Base-by-base conservation (phyloP, 2,888 invertebrate species). In the Gordius sp. region DNA sequence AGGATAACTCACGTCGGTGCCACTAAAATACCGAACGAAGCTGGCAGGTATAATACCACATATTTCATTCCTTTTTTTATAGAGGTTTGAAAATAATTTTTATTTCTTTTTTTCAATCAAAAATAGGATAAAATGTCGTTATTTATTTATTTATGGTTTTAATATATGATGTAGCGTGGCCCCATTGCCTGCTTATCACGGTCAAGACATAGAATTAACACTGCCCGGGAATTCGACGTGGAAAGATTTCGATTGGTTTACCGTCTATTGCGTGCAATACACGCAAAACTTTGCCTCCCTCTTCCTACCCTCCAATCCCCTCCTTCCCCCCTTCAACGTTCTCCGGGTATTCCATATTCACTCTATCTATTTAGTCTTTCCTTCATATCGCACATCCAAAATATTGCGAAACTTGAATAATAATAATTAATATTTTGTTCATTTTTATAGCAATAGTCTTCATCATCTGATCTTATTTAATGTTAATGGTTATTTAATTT, bases 281-380 rank as follows among this genome's bases (percentile, higher is more conserved):
- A 47, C 47, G 4, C 47, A 47, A 47, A 47, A 47, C 20, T 47
- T 47, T 47, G 47, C 47, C 20, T 47, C 47, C 47, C n/a, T 47
- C 20, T 47, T 47, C 20, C 20, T 47, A 47, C 47, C 47, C 47
- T 13, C 8, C 23, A 8, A 20, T 8, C 13, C 8, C 20, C 4
- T n/a, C 23, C 47, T 47, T 8, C 47, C 47, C 20, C 47, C 47
- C 20, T 47, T 18, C 20, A 20, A 8, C 20, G 23, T 47, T 47
- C 47, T 47, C 4, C 8, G 23, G 16, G 47, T 47, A 47, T n/a
- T n/a, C n/a, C n/a, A n/a, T n/a, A n/a, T n/a, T n/a, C n/a, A n/a
- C n/a, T n/a, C n/a, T n/a, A n/a, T n/a, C n/a, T n/a, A n/a, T n/a
- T n/a, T n/a, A n/a, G n/a, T n/a, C n/a, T n/a, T n/a, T n/a, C n/a